These are phyloP conservation scores for Argentina silus DNA, from an alignment of 2,797 vertebrate species.

Conservation along the genomic window DNA sequence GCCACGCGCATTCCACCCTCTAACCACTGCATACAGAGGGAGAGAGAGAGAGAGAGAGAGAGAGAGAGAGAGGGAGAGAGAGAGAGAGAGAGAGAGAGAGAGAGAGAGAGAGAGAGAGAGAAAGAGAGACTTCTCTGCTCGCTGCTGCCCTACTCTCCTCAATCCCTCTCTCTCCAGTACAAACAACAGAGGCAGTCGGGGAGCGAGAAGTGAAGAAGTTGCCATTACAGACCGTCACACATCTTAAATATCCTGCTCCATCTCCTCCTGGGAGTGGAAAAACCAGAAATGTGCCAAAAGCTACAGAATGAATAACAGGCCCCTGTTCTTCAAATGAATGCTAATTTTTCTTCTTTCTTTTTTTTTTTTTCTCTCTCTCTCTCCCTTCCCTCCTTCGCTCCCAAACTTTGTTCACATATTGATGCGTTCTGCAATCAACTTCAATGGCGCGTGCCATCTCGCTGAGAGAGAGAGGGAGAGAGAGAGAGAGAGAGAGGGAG, in stretches of 20 bases:
- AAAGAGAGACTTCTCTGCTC: constrained; percentile 9
- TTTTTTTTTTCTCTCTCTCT: too few species aligned
- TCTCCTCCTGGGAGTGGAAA: constrained; percentile 81
- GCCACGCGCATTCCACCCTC: constrained; percentile 79
- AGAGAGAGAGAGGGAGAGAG: constrained; percentile 21
- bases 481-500: constrained; percentile 61
- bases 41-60: background rate
- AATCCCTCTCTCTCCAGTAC: constrained; percentile 40
- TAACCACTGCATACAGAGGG: constrained; percentile 19
- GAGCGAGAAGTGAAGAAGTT: constrained; percentile 81
- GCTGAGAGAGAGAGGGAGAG: constrained; percentile 57
- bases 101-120: constrained; percentile 23
- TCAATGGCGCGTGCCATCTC: constrained; percentile 86
- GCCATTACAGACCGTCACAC: constrained; percentile 88
- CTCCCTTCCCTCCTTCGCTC: constrained; percentile 43
- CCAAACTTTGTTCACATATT: constrained; percentile 89
- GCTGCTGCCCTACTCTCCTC: constrained; percentile 16
- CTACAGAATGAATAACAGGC: constrained; percentile 91
- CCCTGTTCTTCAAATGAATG: constrained; percentile 93
- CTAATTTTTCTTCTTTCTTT: constrained; percentile 80
- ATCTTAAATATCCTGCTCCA: constrained; percentile 86
- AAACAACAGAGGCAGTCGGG: constrained; percentile 55
- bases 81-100: constrained; percentile 10
- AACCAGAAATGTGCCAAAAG: constrained; percentile 88
- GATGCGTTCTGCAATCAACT: constrained; percentile 90